Evolutionary conservation across 2,797 vertebrate genomes (phyloP).

Genomic region (Rhyacichthys aspro): DNA sequence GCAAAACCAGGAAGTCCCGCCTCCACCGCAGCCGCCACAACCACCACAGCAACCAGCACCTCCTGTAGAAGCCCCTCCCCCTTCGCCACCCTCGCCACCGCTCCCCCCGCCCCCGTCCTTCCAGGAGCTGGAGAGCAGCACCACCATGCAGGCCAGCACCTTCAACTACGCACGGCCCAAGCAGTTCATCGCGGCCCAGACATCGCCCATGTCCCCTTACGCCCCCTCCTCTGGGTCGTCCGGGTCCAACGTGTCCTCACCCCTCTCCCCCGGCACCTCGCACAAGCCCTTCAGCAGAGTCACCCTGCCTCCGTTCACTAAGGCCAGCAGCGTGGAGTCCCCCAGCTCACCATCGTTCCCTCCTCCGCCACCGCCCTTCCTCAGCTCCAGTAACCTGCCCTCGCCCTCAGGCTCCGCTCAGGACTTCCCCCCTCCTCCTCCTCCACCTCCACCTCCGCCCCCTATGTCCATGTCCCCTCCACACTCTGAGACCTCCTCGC

Average conservation of each 20-base stretch:
- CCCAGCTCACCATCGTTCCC: constrained; percentile 91
- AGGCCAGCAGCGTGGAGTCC: constrained; percentile 84
- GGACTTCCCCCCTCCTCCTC: constrained; percentile 79
- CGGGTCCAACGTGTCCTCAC: constrained; percentile 89
- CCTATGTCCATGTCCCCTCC: constrained; percentile 76
- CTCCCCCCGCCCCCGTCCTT: constrained; percentile 93
- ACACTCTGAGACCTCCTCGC: constrained; percentile 82
- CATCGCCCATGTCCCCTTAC: constrained; percentile 45
- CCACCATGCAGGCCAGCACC: constrained; percentile 92
- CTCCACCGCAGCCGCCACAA: constrained; percentile 75
- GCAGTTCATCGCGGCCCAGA: constrained; percentile 99
- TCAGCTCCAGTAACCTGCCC: constrained; percentile 84
- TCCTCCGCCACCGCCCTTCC: constrained; percentile 86
- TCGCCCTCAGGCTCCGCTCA: constrained; percentile 77
- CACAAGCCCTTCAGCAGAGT: constrained; percentile 85
- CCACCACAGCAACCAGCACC: constrained; percentile 80
- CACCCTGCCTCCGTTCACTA: constrained; percentile 77
- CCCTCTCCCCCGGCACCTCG: constrained; percentile 86
- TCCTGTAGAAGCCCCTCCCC: constrained; percentile 65
- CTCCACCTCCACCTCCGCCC: constrained; percentile 73
- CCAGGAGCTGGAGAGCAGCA: constrained; percentile 88
- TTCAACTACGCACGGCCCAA: constrained; percentile 99
- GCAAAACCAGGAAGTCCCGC: constrained; percentile 69
- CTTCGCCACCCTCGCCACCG: constrained; percentile 84
- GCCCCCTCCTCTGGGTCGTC: constrained; percentile 86